Evolutionary conservation across 2,888 invertebrate genomes (phyloP), one percentile per base, ranked within the genome.

Genomic region (Andrena fulva): DNA sequence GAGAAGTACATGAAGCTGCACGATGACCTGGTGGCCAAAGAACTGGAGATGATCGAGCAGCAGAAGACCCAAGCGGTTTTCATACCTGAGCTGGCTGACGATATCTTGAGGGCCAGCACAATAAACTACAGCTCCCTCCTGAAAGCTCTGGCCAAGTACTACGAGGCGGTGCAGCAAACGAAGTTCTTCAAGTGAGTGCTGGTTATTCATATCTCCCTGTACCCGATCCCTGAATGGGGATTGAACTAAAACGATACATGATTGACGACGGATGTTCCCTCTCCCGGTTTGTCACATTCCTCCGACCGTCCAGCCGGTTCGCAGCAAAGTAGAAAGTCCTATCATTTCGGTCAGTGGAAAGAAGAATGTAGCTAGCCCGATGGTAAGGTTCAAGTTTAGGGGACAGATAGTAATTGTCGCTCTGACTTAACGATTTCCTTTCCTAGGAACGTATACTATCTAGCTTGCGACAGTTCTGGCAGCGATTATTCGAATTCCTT

Each of bases 151-250:
- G 94, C 94, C 80, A 90, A 92, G 29, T 91, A 90, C 33, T 84
- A 94, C 85, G 94, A 92, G 73, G 91, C 91, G 1, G 84, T 95
- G 42, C 94, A 95, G 83, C 94, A 95, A 81, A 94, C 95, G 76
- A 95, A 95, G 87, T 93, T 94, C 16, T 95, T 94, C 90, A 94
- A 94, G 95, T 95, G 76, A 95, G 95, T 95, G 52, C 2, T 7
- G 4, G 42, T 48, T 10, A 8, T 31, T 20, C 27, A 31, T 63
- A 2, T 2, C 4, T 69, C 60, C 33, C 20, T 42, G 3, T 31
- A 8, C 31, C 24, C 29, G 6, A 20, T 52, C 29, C 24, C 16
- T 7, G 27, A 4, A n/a, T 35, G 20, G 3, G 20, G 10, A 42
- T 63, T 16, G 20, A 10, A 63, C 16, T 63, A 10, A 24, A 20